Evolutionary conservation across 2,888 invertebrate species (phyloP).

Genomic region (Drosophila conformis): DNA sequence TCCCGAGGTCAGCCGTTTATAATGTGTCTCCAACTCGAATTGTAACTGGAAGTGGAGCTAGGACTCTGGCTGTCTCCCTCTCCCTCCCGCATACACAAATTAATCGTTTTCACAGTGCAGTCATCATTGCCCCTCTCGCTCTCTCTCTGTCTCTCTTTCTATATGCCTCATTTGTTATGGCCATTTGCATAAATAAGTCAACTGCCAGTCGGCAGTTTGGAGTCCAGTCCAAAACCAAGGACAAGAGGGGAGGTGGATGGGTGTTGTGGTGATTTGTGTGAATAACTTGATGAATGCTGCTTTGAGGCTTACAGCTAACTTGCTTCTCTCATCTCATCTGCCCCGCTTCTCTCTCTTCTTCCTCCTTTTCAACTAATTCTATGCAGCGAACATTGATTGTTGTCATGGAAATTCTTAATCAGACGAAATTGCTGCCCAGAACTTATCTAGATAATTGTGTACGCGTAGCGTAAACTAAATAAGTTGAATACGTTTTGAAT

Average conservation of each 20-base stretch:
- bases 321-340: constrained; percentile 35
- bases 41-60: constrained; percentile 10
- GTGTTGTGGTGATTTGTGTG: constrained; percentile 58
- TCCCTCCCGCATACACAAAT: constrained; percentile 52
- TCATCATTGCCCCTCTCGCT: constrained; percentile 32
- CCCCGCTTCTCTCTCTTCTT: constrained; percentile 21
- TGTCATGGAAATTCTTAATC: constrained; percentile 34
- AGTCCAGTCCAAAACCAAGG: constrained; percentile 34
- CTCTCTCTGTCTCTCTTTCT: constrained; percentile 25
- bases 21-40: constrained; percentile 26
- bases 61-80: constrained; percentile 5
- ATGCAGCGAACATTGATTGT: constrained; percentile 21
- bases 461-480: background rate
- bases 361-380: background rate
- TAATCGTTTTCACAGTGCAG: constrained; percentile 77
- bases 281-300: constrained; percentile 75
- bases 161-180: constrained; percentile 78
- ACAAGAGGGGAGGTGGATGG: background rate
- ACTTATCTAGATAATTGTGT: background rate
- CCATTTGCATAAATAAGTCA: constrained; percentile 81
- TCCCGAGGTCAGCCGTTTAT: constrained; percentile 44
- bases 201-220: constrained; percentile 66
- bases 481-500: background rate
- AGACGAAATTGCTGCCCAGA: constrained; percentile 15
- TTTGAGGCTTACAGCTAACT: constrained; percentile 30